Conservation (phyloP, 2,888 invertebrate species). For the Cosmia pyralina region DNA sequence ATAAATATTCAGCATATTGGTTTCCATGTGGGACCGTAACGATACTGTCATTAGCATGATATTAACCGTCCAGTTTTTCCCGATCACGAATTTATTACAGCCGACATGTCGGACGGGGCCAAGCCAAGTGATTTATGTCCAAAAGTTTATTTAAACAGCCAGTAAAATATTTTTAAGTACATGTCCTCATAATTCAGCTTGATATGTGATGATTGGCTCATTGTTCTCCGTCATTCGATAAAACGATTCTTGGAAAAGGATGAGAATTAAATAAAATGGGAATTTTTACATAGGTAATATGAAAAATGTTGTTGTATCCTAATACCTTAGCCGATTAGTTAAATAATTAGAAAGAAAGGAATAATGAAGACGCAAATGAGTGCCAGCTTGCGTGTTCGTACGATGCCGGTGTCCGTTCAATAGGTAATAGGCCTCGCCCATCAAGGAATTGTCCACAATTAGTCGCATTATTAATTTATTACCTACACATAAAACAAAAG, state of each 20-base stretch:
- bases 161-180: constrained; percentile 61
- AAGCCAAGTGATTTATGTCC: constrained; percentile 54
- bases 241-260: constrained; percentile 35
- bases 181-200: constrained; percentile 57
- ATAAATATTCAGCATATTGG: constrained; percentile 27
- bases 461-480: no score
- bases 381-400: no score
- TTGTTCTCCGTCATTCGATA: constrained; percentile 51
- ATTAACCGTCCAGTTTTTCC: constrained; percentile 54
- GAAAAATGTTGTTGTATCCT: not conserved
- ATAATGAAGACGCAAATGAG: no score
- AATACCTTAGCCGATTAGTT: not conserved
- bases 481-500: no score
- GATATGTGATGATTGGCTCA: constrained; percentile 64
- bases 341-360: not conserved
- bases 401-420: no score
- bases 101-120: constrained; percentile 44
- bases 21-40: constrained; percentile 22
- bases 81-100: constrained; percentile 58
- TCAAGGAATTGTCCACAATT: no score
- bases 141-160: constrained; percentile 57
- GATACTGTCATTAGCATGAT: constrained; percentile 47
- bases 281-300: constrained; percentile 5
- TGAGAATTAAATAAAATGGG: not conserved
- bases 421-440: no score